A percentile compares a stretch with the other conserved stretches of the same genome.
Evolutionary conservation across 23 tunicate genomes (phyloP).

Genomic region (Corella eumyota): DNA sequence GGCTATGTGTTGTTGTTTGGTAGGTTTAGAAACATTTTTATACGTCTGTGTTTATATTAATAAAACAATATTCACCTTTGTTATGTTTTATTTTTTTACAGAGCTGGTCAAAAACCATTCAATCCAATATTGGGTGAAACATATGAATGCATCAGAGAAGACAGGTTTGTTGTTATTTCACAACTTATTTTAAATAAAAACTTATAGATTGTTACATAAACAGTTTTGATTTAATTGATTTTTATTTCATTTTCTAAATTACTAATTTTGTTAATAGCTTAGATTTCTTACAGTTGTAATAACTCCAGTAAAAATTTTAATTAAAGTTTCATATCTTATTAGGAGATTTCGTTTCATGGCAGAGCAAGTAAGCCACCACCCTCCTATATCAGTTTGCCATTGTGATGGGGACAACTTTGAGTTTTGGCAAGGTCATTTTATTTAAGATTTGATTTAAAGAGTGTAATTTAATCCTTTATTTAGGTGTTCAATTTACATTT

Average conservation of each 20-base stretch:
- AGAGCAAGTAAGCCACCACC: slow-evolving; percentile 98
- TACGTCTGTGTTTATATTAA: too few relatives aligned
- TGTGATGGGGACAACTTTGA: slow-evolving; percentile 46
- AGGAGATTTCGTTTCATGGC: slow-evolving; percentile 74
- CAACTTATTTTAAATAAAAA: not conserved
- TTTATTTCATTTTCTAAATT: not conserved
- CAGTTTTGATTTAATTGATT: too few relatives aligned
- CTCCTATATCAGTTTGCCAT: slow-evolving; percentile 87
- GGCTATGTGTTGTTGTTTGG: too few relatives aligned
- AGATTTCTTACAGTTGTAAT: not conserved
- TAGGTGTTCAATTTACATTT: not conserved
- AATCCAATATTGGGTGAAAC: slow-evolving; percentile 94
- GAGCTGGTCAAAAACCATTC: slow-evolving; percentile 97
- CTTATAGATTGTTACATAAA: not conserved
- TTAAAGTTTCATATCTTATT: not conserved
- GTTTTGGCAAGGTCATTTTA: slow-evolving; percentile 92
- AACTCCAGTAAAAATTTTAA: not conserved
- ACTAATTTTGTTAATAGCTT: not conserved
- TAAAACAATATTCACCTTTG: too few relatives aligned
- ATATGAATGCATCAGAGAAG: slow-evolving; percentile 81
- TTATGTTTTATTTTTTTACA: slow-evolving; percentile 11
- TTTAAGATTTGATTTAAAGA: not conserved
- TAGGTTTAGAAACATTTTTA: too few relatives aligned
- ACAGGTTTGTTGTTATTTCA: slow-evolving; percentile 31
- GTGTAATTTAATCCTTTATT: not conserved